Evolutionary conservation across 2,797 vertebrate species (phyloP).

Genomic region (Malacoraja senta): DNA sequence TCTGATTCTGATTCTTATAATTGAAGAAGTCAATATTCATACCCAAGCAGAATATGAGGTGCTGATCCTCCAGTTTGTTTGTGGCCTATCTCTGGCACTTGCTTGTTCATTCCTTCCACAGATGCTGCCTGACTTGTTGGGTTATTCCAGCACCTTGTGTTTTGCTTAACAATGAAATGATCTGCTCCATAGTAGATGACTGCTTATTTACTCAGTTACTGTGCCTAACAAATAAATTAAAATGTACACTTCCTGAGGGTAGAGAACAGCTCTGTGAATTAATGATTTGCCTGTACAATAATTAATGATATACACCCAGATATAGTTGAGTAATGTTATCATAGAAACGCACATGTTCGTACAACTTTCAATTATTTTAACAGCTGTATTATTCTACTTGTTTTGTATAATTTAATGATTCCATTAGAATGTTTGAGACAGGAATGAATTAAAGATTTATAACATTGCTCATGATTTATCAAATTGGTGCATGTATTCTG

Average conservation of each 20-base stretch:
- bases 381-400: background rate
- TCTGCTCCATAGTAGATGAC: background rate
- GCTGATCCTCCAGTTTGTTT: no score
- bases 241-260: background rate
- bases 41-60: no score
- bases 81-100: no score
- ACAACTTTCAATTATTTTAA: background rate
- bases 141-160: no score
- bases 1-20: no score
- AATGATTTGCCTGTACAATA: no score
- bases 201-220: background rate
- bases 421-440: background rate
- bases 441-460: conserved; percentile 1
- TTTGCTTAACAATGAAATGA: background rate
- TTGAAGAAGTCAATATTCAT: no score
- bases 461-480: background rate
- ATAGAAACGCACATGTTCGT: background rate
- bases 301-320: background rate
- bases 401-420: background rate
- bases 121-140: no score
- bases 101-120: no score
- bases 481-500: no score
- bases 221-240: background rate
- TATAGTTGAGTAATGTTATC: background rate
- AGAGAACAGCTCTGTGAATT: background rate